phyloP scores from a whole-genome alignment of 1,140 invertebrate species.

The Proctacanthus coquilletti region DNA sequence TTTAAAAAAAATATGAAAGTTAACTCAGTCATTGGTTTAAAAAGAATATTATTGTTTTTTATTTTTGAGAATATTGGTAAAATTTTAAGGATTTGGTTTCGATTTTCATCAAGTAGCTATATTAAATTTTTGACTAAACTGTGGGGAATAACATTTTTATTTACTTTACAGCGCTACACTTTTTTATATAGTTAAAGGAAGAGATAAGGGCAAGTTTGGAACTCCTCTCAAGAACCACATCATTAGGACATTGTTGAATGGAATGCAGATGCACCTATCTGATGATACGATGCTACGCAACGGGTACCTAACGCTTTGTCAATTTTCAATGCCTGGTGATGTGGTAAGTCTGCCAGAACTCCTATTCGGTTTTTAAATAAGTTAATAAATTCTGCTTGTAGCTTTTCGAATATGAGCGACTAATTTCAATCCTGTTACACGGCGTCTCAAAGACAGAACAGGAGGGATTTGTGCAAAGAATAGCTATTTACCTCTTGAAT shows the following conservation, averaged over 20 bases:
- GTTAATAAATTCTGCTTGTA: slow-evolving; percentile 29
- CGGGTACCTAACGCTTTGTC: slow-evolving; percentile 84
- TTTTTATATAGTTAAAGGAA: slow-evolving; percentile 84
- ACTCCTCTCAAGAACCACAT: slow-evolving; percentile 59
- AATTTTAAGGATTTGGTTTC: not conserved
- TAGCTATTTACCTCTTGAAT: slow-evolving; percentile 89
- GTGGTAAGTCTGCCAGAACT: slow-evolving; percentile 48
- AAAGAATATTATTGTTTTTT: slow-evolving; percentile 4
- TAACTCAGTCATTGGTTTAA: too few relatives aligned
- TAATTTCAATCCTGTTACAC: slow-evolving; percentile 71
- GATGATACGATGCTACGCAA: slow-evolving; percentile 92
- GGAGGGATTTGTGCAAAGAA: slow-evolving; percentile 84
- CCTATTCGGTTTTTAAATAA: not conserved
- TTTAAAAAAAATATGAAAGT: too few relatives aligned
- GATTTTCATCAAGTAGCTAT: too few relatives aligned
- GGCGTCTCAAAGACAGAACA: slow-evolving; percentile 66
- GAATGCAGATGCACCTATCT: slow-evolving; percentile 68
- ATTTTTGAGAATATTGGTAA: not conserved
- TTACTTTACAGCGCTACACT: slow-evolving; percentile 62
- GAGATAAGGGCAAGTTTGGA: slow-evolving; percentile 49
- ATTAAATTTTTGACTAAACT: slow-evolving; percentile 7
- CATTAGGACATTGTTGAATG: slow-evolving; percentile 64
- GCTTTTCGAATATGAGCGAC: slow-evolving; percentile 80
- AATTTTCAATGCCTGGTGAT: slow-evolving; percentile 89
- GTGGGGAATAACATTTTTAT: slow-evolving; percentile 3